Conservation (phyloP, 2,888 invertebrate species). For the Sarcophaga carnaria region DNA sequence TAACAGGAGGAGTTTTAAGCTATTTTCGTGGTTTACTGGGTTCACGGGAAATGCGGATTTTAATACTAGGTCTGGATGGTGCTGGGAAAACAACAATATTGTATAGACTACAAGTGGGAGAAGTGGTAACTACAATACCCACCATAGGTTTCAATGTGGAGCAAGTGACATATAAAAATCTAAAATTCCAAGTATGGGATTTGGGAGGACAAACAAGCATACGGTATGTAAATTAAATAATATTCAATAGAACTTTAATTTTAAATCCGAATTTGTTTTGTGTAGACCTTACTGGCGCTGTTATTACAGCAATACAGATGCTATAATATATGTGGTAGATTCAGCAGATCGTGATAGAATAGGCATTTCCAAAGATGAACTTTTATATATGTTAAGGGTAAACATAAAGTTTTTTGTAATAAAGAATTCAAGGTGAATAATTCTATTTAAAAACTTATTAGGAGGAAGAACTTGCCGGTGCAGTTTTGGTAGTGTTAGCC, state of each 20-base stretch:
- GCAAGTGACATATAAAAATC: conserved; percentile 99
- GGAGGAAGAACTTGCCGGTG: conserved; percentile 98
- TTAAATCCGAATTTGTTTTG: not conserved
- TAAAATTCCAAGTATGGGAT: conserved; percentile 99
- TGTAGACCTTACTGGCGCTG: conserved; percentile 99
- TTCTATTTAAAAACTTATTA: conserved; percentile 78
- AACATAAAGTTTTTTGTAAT: conserved; percentile 74
- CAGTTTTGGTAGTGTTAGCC: conserved; percentile 97
- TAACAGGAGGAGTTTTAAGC: conserved; percentile 95
- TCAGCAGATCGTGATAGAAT: conserved; percentile 99
- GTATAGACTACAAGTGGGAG: conserved; percentile 98
- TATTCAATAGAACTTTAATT: conserved; percentile 1
- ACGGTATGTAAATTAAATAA: conserved; percentile 84
- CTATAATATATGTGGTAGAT: conserved; percentile 99
- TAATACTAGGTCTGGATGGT: conserved; percentile 98
- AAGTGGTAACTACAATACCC: conserved; percentile 98
- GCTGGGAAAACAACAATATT: conserved; percentile 99
- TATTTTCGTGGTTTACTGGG: conserved; percentile 98
- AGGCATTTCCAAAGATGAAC: conserved; percentile 99
- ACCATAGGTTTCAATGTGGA: conserved; percentile 99
- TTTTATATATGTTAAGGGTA: conserved; percentile 97
- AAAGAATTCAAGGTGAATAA: not conserved
- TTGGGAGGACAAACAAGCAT: conserved; percentile 99
- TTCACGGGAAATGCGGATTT: conserved; percentile 97
- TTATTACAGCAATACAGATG: conserved; percentile 99